Evolutionary conservation across 2,888 invertebrate genomes (phyloP).

Genomic region (Hyles lineata): DNA sequence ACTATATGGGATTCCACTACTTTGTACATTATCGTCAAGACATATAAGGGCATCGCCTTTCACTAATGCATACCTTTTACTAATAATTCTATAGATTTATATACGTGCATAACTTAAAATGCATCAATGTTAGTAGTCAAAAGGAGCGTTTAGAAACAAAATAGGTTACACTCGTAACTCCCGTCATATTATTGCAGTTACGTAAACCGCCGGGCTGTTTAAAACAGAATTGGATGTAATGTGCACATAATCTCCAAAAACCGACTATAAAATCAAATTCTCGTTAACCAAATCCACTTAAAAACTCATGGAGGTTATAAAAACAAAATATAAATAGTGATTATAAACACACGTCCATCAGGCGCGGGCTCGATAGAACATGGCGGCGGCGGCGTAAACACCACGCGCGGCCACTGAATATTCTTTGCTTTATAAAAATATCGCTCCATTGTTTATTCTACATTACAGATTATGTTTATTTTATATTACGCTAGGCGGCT

Average conservation of each 20-base stretch:
- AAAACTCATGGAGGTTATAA: slow-evolving; percentile 25
- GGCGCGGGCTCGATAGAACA: slow-evolving; percentile 1
- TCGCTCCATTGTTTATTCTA: slow-evolving; percentile 9
- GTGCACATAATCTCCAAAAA: slow-evolving; percentile 2
- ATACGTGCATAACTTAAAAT: too few species aligned
- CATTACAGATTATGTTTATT: slow-evolving; percentile 7
- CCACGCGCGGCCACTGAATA: slow-evolving; percentile 20
- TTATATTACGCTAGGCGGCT: slow-evolving; percentile 1
- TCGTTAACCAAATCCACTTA: slow-evolving; percentile 9
- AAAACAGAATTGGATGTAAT: background rate
- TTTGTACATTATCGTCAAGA: too few species aligned
- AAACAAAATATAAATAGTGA: slow-evolving; percentile 27
- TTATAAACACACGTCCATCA: slow-evolving; percentile 28
- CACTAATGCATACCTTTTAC: too few species aligned
- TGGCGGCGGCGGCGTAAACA: slow-evolving; percentile 12
- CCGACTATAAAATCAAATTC: background rate
- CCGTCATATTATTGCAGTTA: too few species aligned
- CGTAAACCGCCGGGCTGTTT: background rate
- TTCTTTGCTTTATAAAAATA: slow-evolving; percentile 23
- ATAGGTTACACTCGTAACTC: too few species aligned
- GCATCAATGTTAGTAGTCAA: too few species aligned
- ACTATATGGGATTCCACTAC: too few species aligned
- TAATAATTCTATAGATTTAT: too few species aligned
- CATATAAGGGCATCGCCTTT: too few species aligned
- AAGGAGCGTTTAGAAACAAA: too few species aligned